Evolutionary conservation across 2,113 vertebrate genomes (phyloP), one percentile per base, ranked within the genome.

Genomic region (Nothobranchius furzeri): DNA sequence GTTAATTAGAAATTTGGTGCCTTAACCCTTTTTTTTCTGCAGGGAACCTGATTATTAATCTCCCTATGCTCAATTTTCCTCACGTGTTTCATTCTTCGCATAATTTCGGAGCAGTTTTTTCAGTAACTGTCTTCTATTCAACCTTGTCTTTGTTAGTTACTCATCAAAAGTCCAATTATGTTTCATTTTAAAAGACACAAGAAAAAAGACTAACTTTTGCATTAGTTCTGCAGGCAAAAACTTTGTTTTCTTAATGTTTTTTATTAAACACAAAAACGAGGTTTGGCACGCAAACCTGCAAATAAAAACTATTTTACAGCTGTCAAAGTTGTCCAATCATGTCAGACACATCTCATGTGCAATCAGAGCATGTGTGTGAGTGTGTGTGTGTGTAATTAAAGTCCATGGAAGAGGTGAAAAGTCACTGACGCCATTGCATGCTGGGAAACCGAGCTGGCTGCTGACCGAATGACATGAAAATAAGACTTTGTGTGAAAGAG

Each of bases 401-500:
- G 56, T 40, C 59, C 4, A n/a, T 42, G 7, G 9, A 60, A 40
- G 37, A 73, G 58, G 64, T 68, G 54, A 69, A 61, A 76, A 72
- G 60, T 56, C 64, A 60, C 13, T 72, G 76, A 86, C n/a, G 69
- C 65, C 80, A 78, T 56, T 56, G 64, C 56, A 54, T 40, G 60
- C 17, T 60, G 35, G 54, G 69, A 64, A 69, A 70, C 62, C 10
- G 50, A 12, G 52, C 55, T 57, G 0, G 12, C n/a, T 60, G 69
- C 73, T 61, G 58, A 79, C 55, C 67, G 36, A 78, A 49, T 36
- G 47, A 70, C 51, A 74, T 76, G 70, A 75, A 83, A 55, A 79
- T 79, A 52, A 75, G 52, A 64, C 71, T 77, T 66, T 61, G 77
- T 77, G 74, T 62, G 59, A 83, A 75, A 12, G 40, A 76, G 68